These are phyloP conservation scores for Drosophila nasuta DNA, from an alignment of 1,140 invertebrate species.

Conservation along the genomic window DNA sequence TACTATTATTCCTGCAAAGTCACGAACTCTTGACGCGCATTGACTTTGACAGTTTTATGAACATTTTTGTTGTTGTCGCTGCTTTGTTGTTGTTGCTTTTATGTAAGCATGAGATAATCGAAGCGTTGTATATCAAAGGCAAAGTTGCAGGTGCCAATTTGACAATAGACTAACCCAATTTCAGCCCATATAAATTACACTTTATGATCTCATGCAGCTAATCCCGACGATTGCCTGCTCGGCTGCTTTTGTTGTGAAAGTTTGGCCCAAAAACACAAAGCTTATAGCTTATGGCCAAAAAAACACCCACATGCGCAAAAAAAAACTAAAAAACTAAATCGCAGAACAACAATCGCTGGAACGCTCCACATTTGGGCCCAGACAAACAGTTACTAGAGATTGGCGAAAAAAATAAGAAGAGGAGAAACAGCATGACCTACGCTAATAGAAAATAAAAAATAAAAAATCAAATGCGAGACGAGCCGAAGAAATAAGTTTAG, in stretches of 20 bases:
- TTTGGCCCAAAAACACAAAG: slow-evolving; percentile 30
- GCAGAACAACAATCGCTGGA: slow-evolving; percentile 22
- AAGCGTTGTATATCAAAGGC: slow-evolving; percentile 22
- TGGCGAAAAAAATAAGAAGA: slow-evolving; percentile 7
- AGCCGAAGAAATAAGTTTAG: slow-evolving; percentile 19
- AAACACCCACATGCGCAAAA: slow-evolving; percentile 35
- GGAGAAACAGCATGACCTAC: slow-evolving; percentile 36
- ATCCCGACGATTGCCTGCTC: slow-evolving; percentile 6
- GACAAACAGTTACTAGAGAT: slow-evolving; percentile 41
- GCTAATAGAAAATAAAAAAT: slow-evolving; percentile 30
- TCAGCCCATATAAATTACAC: slow-evolving; percentile 23
- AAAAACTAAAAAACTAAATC: slow-evolving; percentile 1
- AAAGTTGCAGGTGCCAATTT: slow-evolving; percentile 22
- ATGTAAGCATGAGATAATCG: slow-evolving; percentile 70
- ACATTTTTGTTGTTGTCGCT: slow-evolving; percentile 20
- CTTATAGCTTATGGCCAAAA: slow-evolving; percentile 7
- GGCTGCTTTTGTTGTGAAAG: slow-evolving; percentile 44
- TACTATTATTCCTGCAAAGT: slow-evolving; percentile 65
- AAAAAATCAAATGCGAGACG: neutral
- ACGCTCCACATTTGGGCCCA: slow-evolving; percentile 37
- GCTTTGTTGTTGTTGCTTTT: slow-evolving; percentile 46
- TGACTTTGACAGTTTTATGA: slow-evolving; percentile 61
- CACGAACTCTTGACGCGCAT: slow-evolving; percentile 58
- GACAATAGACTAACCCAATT: slow-evolving; percentile 19
- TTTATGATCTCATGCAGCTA: slow-evolving; percentile 46